Evolutionary conservation across 1,140 invertebrate species (phyloP), one percentile per base, ranked within the genome.

Genomic region (Drosophila sp.): DNA sequence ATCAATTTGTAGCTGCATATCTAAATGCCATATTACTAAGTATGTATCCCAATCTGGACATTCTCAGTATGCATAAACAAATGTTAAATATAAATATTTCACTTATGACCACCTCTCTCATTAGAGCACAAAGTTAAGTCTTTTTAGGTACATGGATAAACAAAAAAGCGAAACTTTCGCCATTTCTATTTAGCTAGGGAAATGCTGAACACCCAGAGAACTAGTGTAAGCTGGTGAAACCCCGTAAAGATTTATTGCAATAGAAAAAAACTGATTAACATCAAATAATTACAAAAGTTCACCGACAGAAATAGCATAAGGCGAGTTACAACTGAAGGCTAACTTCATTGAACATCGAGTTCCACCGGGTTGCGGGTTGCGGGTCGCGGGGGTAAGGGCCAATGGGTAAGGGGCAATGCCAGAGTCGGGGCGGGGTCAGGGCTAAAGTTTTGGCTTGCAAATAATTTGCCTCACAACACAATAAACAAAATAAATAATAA

Each of bases 271-370:
- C 78, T 83, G 87, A 90, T 90, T 90, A 90, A 90, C 83, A 90
- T 90, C 82, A 90, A 87, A 89, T 90, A 90, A 90, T 90, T 87
- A 90, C 87, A 72, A 90, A 90, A 90, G 83, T 90, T 90, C 71
- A 70, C 45, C 67, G 74, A 71, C 81, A 58, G 65, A 58, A 69
- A 78, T 59, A 80, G 70, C 87, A 90, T 80, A 86, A 79, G 87
- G 66, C 66, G 29, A 53, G 27, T 40, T 72, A 73, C 32, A 70
- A 48, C 57, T 40, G 29, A 72, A 65, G 45, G 74, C 53, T 75
- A 71, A 82, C 76, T 84, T 84, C 80, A 77, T 84, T 84, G 77
- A 84, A 77, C 80, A 79, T 51, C 64, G 53, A 46, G 8, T 25
- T 13, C 7, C 2, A 29, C 9, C 13, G 21, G 21, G 21, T 4